These are phyloP conservation scores for Gortyna flavago DNA, from an alignment of 2,888 invertebrate genomes.

Conservation along the genomic window DNA sequence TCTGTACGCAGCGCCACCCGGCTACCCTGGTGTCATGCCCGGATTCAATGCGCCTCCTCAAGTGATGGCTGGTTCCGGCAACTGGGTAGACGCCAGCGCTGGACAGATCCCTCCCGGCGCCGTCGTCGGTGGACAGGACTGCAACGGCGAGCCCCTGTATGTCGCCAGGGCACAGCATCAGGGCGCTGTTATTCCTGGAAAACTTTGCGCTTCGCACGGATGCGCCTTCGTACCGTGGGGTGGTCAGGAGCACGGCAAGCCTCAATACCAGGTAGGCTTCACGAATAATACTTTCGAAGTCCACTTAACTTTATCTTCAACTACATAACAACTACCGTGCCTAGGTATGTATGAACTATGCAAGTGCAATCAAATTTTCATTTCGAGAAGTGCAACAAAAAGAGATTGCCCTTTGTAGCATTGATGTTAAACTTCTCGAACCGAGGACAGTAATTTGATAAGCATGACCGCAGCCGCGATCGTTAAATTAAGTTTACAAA, in stretches of 20 bases:
- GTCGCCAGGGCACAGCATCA: conserved; percentile 94
- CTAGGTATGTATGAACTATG: neutral
- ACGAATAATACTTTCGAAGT: neutral
- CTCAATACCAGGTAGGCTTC: conserved; percentile 92
- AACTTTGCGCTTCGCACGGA: conserved; percentile 94
- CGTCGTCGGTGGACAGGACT: conserved; percentile 91
- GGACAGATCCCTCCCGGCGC: conserved; percentile 93
- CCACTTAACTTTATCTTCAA: neutral
- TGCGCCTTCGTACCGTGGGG: conserved; percentile 95
- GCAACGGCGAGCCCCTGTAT: conserved; percentile 90
- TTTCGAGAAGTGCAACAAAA: neutral
- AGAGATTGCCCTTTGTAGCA: neutral
- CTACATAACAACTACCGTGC: neutral
- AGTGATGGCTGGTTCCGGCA: conserved; percentile 72
- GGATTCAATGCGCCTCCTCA: conserved; percentile 43
- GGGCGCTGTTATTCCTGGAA: conserved; percentile 95
- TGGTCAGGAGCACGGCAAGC: conserved; percentile 94
- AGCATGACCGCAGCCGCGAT: neutral
- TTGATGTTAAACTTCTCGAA: neutral
- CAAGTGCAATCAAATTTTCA: neutral
- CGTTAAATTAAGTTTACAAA: neutral
- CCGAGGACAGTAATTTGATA: neutral
- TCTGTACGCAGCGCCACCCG: conserved; percentile 79
- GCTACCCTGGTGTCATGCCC: conserved; percentile 77
- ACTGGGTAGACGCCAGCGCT: conserved; percentile 91